Conservation (phyloP, 2,797 vertebrate genomes). For the Nasua narica region DNA sequence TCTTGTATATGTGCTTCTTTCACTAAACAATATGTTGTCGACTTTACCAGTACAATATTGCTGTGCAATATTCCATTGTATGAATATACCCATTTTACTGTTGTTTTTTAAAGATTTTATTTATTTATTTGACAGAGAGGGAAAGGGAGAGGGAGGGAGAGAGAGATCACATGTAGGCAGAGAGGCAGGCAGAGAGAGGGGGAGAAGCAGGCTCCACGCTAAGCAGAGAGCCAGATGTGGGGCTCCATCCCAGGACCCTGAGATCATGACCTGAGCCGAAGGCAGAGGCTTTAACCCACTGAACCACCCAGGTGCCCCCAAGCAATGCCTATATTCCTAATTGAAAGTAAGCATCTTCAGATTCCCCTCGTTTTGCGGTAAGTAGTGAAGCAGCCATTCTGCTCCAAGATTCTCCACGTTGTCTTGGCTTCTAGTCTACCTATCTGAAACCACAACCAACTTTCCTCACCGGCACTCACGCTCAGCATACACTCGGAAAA, state of each 20-base stretch:
- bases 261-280: too few relatives aligned
- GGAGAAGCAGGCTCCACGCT: too few relatives aligned
- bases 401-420: neutral
- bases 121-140: too few relatives aligned
- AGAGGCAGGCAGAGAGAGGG: too few relatives aligned
- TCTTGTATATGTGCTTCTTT: neutral
- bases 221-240: too few relatives aligned
- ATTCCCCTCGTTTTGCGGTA: neutral
- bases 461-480: neutral
- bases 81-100: neutral
- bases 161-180: too few relatives aligned
- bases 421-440: neutral
- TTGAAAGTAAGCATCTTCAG: neutral
- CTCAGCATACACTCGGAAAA: neutral
- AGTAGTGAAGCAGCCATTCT: neutral
- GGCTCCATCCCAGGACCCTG: too few relatives aligned
- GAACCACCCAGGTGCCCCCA: neutral
- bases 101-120: too few relatives aligned
- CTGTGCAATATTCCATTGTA: neutral
- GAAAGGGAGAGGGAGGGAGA: too few relatives aligned
- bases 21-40: neutral
- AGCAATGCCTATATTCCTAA: neutral
- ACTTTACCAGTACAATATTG: neutral
- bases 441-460: neutral
- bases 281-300: too few relatives aligned